These are phyloP conservation scores for Blomia tropicalis DNA, from an alignment of 2,888 invertebrate genomes.

Conservation along the genomic window DNA sequence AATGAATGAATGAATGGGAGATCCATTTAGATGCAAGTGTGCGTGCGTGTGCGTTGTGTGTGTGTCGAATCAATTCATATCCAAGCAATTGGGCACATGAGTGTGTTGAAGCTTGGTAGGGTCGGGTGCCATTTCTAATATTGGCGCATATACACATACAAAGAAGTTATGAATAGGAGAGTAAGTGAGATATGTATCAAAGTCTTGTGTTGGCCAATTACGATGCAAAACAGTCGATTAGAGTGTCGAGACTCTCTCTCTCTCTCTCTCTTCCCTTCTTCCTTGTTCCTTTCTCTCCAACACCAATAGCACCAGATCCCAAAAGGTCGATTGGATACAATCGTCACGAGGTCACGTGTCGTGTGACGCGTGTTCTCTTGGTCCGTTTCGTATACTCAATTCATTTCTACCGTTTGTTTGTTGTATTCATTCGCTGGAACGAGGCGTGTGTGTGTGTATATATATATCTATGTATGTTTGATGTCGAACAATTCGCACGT, in stretches of 20 bases:
- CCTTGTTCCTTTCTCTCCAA: neutral
- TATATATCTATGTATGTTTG: neutral
- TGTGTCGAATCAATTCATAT: constrained; percentile 17
- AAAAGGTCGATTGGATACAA: neutral
- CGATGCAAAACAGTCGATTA: constrained; percentile 8
- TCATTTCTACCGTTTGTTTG: no score
- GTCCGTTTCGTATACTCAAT: no score
- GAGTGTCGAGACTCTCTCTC: neutral
- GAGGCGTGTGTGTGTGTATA: neutral
- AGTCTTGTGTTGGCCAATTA: neutral
- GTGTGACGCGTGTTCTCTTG: neutral
- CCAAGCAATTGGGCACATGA: constrained; percentile 17
- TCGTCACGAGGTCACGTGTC: constrained; percentile 1
- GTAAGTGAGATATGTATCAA: neutral
- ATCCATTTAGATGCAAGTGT: no score
- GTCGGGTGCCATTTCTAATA: neutral
- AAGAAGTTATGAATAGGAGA: constrained; percentile 1
- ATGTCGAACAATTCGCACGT: constrained; percentile 5
- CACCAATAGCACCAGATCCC: neutral
- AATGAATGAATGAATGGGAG: no score
- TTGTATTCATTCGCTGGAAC: neutral
- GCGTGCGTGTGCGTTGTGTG: no score
- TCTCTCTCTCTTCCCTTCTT: neutral
- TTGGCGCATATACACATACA: neutral
- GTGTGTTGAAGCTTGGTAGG: neutral